A percentile compares a stretch with the other conserved stretches of the same genome.
phyloP scores from a whole-genome alignment of 2,797 vertebrate genomes.

The Allenopithecus nigroviridis region DNA sequence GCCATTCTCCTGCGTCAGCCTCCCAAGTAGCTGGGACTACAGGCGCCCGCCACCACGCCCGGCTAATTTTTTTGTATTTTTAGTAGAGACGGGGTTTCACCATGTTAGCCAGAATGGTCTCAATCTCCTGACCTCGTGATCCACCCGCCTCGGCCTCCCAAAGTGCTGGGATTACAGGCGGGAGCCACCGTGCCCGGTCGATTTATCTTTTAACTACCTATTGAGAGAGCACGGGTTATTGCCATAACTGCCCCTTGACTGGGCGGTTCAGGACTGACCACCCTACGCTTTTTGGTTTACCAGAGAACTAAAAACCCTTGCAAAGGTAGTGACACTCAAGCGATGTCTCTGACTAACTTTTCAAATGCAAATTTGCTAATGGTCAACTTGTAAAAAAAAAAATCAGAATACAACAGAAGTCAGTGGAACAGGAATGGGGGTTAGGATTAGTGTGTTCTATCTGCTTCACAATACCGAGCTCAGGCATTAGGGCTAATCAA shows the following conservation, averaged over 20 bases:
- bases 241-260: not conserved
- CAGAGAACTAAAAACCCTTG: not conserved
- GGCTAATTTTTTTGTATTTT: no score
- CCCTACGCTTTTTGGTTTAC: not conserved
- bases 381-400: not conserved
- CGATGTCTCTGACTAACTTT: not conserved
- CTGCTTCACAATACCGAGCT: not conserved
- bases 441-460: not conserved
- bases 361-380: not conserved
- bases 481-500: not conserved
- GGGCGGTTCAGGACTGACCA: not conserved
- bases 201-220: not conserved
- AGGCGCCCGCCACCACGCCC: no score
- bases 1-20: no score
- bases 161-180: no score
- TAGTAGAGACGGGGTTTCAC: no score
- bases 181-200: fast-evolving
- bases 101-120: no score
- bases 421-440: not conserved
- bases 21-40: no score
- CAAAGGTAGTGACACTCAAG: not conserved
- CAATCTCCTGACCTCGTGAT: no score
- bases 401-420: not conserved
- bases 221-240: not conserved
- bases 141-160: no score